phyloP scores from a whole-genome alignment of 2,113 vertebrate genomes.

The Macaca fascicularis region DNA sequence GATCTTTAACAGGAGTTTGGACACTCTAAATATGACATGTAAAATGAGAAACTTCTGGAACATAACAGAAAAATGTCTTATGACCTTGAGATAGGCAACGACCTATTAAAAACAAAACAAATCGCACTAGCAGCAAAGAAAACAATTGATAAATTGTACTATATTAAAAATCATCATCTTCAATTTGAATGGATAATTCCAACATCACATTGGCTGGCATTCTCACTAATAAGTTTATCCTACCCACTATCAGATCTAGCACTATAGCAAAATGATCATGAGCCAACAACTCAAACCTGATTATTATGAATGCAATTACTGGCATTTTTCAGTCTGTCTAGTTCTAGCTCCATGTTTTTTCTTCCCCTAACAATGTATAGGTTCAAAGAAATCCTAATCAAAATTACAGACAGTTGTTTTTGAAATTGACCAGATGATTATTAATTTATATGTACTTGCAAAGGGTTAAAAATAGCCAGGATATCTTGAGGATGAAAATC shows the following conservation, averaged over 20 bases:
- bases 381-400: neutral
- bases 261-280: neutral
- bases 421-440: neutral
- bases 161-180: neutral
- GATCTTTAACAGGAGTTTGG: neutral
- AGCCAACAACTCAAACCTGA: neutral
- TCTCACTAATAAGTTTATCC: neutral
- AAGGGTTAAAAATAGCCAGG: neutral
- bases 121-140: neutral
- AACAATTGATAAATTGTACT: neutral
- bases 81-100: neutral
- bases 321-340: neutral
- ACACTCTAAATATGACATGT: neutral
- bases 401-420: neutral
- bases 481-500: neutral
- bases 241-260: neutral
- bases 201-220: neutral
- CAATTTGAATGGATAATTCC: neutral
- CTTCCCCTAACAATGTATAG: neutral
- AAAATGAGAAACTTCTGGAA: neutral
- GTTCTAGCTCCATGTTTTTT: neutral
- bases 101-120: neutral
- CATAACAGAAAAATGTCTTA: neutral
- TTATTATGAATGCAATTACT: neutral
- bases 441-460: neutral